phyloP scores from a whole-genome alignment of 1,140 invertebrate genomes.

The Medauroidea extradentata region DNA sequence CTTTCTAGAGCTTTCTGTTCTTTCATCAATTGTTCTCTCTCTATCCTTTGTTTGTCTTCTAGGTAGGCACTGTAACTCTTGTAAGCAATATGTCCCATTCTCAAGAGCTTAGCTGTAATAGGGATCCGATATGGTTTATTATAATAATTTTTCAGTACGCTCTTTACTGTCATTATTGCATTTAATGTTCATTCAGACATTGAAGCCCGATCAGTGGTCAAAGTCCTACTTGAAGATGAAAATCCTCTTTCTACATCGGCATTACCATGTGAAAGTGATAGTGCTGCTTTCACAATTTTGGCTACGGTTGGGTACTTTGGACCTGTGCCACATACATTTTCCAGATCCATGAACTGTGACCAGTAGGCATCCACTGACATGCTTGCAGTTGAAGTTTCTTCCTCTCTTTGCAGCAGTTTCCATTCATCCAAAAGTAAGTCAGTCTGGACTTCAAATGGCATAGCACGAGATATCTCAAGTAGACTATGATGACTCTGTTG shows the following conservation, averaged over 20 bases:
- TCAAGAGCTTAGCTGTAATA: not conserved
- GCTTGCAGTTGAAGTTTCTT: too few species aligned
- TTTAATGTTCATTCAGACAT: constrained; percentile 10
- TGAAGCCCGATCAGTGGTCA: not conserved
- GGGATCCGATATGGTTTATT: not conserved
- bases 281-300: constrained; percentile 6
- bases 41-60: not conserved
- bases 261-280: constrained; percentile 8
- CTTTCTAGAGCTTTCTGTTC: too few species aligned
- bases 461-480: too few species aligned
- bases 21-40: not conserved
- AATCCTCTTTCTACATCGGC: constrained; percentile 12
- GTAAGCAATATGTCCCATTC: not conserved
- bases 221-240: not conserved
- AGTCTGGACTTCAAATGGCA: too few species aligned
- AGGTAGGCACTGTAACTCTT: not conserved
- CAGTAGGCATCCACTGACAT: too few species aligned
- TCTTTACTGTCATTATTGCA: not conserved
- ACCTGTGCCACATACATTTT: not conserved
- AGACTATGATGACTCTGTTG: too few species aligned
- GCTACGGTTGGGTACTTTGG: constrained; percentile 7
- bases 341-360: too few species aligned
- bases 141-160: not conserved
- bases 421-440: too few species aligned
- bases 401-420: too few species aligned